phyloP scores from a whole-genome alignment of 2,113 vertebrate genomes.

The Rafetus swinhoei region DNA sequence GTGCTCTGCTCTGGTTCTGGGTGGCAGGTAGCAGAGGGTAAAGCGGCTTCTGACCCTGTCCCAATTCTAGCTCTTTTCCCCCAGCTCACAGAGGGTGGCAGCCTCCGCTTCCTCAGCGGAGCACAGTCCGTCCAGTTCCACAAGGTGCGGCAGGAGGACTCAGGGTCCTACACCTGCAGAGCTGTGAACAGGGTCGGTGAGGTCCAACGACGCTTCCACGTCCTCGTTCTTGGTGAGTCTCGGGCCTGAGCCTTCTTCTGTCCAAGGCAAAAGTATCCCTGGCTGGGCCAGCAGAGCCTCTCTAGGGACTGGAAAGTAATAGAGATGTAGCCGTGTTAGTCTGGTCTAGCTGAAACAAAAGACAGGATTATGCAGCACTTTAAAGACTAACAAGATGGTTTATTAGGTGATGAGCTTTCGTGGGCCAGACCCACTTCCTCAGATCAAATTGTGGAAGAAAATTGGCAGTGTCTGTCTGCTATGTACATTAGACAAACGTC shows the following conservation, averaged over 20 bases:
- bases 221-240: conserved; percentile 85
- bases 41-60: neutral
- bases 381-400: too few relatives aligned
- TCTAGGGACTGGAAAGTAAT: neutral
- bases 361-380: too few relatives aligned
- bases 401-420: too few relatives aligned
- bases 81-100: conserved; percentile 74
- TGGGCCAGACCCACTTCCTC: too few relatives aligned
- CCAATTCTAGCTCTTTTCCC: neutral
- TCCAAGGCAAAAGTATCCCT: neutral
- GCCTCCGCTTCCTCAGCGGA: conserved; percentile 78
- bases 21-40: neutral
- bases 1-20: neutral
- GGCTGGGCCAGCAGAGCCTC: too few relatives aligned
- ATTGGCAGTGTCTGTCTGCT: too few relatives aligned
- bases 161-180: conserved; percentile 83
- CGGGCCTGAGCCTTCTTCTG: neutral
- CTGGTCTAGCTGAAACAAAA: too few relatives aligned
- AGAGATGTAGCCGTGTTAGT: too few relatives aligned
- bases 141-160: conserved; percentile 78
- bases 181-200: conserved; percentile 84
- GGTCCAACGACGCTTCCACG: conserved; percentile 73
- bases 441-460: too few relatives aligned
- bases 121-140: conserved; percentile 82
- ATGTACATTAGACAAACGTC: too few relatives aligned